A percentile compares a stretch with the other conserved stretches of the same genome.
These are phyloP conservation scores for Caenorhabditis sp. DNA, from an alignment of 2,888 invertebrate species.

Conservation along the genomic window DNA sequence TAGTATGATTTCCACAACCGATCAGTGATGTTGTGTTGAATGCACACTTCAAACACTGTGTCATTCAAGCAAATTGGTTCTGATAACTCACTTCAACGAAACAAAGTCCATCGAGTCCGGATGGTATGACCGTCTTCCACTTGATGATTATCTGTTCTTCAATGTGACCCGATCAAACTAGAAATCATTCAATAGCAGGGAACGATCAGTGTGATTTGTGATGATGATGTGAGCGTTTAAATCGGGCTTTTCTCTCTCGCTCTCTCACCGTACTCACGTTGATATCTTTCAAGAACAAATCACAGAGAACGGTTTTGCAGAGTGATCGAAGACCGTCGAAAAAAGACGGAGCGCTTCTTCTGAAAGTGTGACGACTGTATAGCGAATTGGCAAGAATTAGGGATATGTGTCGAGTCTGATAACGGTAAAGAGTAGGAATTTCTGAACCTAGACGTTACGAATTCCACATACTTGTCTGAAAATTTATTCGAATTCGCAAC, in stretches of 20 bases:
- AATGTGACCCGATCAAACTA: slow-evolving; percentile 1
- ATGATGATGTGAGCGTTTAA: not conserved
- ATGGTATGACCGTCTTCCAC: slow-evolving; percentile 3
- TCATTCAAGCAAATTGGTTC: too few species aligned
- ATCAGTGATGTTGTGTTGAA: too few species aligned
- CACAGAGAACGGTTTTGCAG: not conserved
- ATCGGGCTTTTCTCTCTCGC: not conserved
- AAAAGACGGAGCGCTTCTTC: not conserved
- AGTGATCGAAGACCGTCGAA: not conserved
- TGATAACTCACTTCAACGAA: not conserved
- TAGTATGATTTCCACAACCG: too few species aligned
- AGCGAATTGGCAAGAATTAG: not conserved
- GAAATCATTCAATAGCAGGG: not conserved
- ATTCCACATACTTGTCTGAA: too few species aligned
- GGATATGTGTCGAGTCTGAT: too few species aligned
- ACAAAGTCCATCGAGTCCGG: slow-evolving; percentile 2
- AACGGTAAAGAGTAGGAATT: too few species aligned
- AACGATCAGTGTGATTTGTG: not conserved
- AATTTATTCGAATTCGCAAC: too few species aligned
- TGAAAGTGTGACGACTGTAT: not conserved
- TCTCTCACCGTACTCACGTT: too few species aligned
- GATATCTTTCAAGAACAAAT: not conserved
- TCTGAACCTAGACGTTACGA: too few species aligned
- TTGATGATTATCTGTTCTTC: too few species aligned
- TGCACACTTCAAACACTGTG: too few species aligned